Conservation (phyloP, 2,888 invertebrate species). For the Rhingia rostrata region DNA sequence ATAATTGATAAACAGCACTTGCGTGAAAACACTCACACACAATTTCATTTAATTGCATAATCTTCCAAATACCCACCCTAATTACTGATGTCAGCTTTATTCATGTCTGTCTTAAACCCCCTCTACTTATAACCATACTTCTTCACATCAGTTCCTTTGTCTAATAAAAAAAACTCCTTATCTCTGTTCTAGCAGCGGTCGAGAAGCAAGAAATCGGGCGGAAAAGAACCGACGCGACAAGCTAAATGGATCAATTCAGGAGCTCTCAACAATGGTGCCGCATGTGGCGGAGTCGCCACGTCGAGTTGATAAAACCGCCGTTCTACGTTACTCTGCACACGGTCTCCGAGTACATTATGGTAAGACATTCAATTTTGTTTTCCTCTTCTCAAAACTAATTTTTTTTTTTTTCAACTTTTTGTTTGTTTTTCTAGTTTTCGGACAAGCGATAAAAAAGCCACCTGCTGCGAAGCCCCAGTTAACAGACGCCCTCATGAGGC, state of each 20-base stretch:
- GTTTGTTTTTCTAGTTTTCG: constrained; percentile 83
- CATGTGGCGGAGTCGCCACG: constrained; percentile 91
- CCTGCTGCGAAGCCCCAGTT: constrained; percentile 83
- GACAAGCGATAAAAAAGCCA: constrained; percentile 84
- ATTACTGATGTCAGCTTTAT: no score
- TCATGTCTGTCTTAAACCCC: no score
- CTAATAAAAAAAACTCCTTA: not conserved
- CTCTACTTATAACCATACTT: no score
- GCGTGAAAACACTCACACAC: no score
- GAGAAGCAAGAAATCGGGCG: constrained; percentile 93
- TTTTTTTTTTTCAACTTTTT: not conserved
- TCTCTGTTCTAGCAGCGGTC: constrained; percentile 84
- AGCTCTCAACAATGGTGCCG: constrained; percentile 92
- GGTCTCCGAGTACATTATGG: constrained; percentile 91
- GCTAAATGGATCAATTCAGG: constrained; percentile 92
- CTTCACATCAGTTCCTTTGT: no score
- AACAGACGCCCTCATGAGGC: constrained; percentile 86
- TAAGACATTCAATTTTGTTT: constrained; percentile 73
- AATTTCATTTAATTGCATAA: no score
- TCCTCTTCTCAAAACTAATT: not conserved
- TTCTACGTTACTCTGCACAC: constrained; percentile 93
- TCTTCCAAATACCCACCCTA: no score
- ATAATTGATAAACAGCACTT: no score
- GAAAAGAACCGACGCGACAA: constrained; percentile 96
- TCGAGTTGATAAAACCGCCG: constrained; percentile 95